These are phyloP conservation scores for Cardiocondyla obscurior DNA, from an alignment of 1,140 invertebrate genomes.

Conservation along the genomic window DNA sequence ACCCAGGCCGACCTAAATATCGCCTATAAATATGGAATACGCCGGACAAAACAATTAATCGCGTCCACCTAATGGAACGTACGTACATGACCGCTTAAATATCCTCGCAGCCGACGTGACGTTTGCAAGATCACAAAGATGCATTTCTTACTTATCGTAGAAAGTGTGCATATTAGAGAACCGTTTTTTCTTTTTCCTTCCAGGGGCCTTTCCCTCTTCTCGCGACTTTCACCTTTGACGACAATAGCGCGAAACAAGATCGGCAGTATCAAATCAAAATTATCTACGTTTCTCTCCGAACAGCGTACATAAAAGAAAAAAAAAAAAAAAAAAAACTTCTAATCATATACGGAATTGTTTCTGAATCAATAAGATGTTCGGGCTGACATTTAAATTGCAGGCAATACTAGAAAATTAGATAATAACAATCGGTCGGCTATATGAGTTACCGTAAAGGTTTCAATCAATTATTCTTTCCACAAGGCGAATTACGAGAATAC, in stretches of 20 bases:
- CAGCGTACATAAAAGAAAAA: too few relatives aligned
- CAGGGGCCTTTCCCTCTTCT: conserved; percentile 48
- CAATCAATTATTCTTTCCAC: neutral
- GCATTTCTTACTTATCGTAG: conserved; percentile 42
- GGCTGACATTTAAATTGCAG: neutral
- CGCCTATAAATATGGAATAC: conserved; percentile 27
- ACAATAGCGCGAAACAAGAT: conserved; percentile 20
- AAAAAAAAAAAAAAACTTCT: too few relatives aligned
- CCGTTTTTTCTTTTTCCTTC: conserved; percentile 42
- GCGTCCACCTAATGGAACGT: neutral
- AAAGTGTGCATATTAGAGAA: conserved; percentile 61
- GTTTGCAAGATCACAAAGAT: conserved; percentile 11
- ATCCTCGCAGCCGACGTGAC: neutral
- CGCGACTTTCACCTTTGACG: conserved; percentile 60
- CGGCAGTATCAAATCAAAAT: conserved; percentile 3
- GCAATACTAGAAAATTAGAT: neutral
- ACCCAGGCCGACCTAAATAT: conserved; percentile 50
- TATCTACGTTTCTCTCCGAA: neutral
- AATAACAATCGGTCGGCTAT: neutral
- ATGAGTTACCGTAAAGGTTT: neutral
- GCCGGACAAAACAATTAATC: conserved; percentile 51
- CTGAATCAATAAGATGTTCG: neutral
- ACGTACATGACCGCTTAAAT: neutral
- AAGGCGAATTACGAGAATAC: neutral
- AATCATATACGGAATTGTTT: too few relatives aligned